Evolutionary conservation across 2,113 vertebrate species (phyloP).

Genomic region (Odontesthes bonariensis): DNA sequence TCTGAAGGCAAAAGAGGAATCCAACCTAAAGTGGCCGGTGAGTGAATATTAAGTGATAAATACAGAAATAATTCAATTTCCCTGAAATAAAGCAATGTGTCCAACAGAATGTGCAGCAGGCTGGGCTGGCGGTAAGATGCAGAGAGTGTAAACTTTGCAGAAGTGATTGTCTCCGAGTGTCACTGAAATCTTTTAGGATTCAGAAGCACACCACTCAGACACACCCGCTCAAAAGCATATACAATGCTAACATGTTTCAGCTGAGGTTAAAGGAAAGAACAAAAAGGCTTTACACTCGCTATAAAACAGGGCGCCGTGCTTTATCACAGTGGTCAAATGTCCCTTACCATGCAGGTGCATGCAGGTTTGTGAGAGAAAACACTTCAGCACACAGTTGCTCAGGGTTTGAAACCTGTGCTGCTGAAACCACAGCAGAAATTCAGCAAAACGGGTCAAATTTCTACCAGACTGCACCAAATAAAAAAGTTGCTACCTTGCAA

Average conservation of each 20-base stretch:
- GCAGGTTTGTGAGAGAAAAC: constrained; percentile 7
- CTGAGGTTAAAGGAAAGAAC: constrained; percentile 9
- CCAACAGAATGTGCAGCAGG: constrained; percentile 19
- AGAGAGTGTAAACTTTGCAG: neutral
- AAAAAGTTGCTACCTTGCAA: neutral
- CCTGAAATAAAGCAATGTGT: constrained; percentile 47
- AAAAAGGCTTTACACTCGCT: constrained; percentile 3
- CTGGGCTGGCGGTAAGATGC: neutral
- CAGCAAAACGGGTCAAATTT: neutral
- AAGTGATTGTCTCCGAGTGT: constrained; percentile 2
- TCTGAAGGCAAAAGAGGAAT: no score
- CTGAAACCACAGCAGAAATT: neutral
- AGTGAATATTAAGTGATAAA: constrained; percentile 57
- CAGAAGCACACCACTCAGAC: neutral
- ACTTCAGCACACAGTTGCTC: neutral
- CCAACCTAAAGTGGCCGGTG: no score
- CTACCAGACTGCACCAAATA: neutral
- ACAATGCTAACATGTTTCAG: constrained; percentile 18
- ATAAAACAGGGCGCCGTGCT: constrained; percentile 21
- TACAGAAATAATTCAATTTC: constrained; percentile 61
- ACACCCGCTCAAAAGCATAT: neutral
- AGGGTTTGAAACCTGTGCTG: constrained; percentile 8
- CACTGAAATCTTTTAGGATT: neutral
- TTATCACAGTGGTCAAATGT: constrained; percentile 65
- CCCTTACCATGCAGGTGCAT: constrained; percentile 23